These are phyloP conservation scores for Caloenas nicobarica DNA, from an alignment of 2,113 vertebrate species.

Conservation along the genomic window DNA sequence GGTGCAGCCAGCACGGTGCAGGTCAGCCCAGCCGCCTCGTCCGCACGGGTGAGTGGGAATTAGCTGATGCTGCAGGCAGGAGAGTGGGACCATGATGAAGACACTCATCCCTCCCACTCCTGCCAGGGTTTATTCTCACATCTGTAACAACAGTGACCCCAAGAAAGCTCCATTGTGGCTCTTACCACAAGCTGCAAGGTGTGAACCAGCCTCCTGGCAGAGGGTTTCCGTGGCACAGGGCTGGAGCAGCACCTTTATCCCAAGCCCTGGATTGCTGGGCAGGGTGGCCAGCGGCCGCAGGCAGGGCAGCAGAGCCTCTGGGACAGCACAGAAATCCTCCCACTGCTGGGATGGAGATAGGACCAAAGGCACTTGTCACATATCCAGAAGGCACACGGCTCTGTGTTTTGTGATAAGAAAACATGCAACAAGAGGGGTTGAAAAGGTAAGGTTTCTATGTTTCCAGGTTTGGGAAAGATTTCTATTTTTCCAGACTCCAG, in stretches of 20 bases:
- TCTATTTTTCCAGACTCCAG: no score
- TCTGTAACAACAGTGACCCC: not conserved
- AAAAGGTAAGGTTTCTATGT: no score
- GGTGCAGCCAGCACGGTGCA: rapidly evolving
- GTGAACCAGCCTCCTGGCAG: not conserved
- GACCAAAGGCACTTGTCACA: not conserved
- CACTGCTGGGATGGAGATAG: not conserved
- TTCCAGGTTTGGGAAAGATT: no score
- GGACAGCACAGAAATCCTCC: not conserved
- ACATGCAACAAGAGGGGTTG: no score
- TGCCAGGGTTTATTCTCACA: not conserved
- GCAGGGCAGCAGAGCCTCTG: not conserved
- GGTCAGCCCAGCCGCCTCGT: not conserved
- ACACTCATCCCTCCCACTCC: no score
- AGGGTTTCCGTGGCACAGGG: not conserved
- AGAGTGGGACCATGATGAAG: rapidly evolving
- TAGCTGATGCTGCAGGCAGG: not conserved
- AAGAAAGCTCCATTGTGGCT: not conserved
- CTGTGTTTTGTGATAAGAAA: no score
- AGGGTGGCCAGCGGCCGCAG: not conserved
- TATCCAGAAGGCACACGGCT: not conserved
- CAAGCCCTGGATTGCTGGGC: no score
- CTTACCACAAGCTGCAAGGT: not conserved
- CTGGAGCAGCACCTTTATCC: not conserved
- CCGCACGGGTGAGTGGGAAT: not conserved